Base-by-base conservation (phyloP, 2,888 invertebrate species). In the Tryphoninae sp. region DNA sequence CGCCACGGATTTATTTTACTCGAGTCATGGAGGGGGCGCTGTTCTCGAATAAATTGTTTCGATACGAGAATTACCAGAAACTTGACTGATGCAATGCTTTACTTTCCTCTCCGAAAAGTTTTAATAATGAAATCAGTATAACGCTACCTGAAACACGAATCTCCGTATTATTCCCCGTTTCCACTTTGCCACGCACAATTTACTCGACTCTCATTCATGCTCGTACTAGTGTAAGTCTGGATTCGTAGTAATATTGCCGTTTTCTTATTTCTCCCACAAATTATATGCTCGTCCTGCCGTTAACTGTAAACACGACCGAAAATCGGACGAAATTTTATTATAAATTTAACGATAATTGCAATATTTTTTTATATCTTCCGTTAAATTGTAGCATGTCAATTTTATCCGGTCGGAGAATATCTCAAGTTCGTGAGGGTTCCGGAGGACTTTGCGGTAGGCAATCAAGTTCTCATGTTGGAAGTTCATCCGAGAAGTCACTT, bases 351-450 rank as follows among this genome's bases (percentile, higher is more conserved):
- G 4, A 59, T 11, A 0, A 19, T 72, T 64, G 11, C 45, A 16
- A 9, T 62, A 4, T 9, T 64, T 58, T 26, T 65, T 45, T 11
- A 33, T 19, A 40, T 22, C 58, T 33, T 55, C 19, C 2, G 11
- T 62, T 74, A 23, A 16, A 45, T 94, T 93, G 9, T 93, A 96
- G 96, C 95, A 90, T 97, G 97, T 90, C 96, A 96, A 89, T 97
- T 97, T 92, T 96, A 96, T 89, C 96, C 97, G 7, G 93, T 95
- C 1, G 96, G 96, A 49, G 97, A 97, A 91, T 97, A 97, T 88
- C 93, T 97, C 83, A 95, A 96, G 87, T 97, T 97, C 89, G 96
- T 97, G 80, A 94, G 97, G 85, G 95, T 97, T 84, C 96, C 97
- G 6, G 97, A 97, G 91, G 96, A 96, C 91, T 92, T 96, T 6